Base-by-base conservation (phyloP, 2,888 invertebrate species). In the Drosophila multiciliata region DNA sequence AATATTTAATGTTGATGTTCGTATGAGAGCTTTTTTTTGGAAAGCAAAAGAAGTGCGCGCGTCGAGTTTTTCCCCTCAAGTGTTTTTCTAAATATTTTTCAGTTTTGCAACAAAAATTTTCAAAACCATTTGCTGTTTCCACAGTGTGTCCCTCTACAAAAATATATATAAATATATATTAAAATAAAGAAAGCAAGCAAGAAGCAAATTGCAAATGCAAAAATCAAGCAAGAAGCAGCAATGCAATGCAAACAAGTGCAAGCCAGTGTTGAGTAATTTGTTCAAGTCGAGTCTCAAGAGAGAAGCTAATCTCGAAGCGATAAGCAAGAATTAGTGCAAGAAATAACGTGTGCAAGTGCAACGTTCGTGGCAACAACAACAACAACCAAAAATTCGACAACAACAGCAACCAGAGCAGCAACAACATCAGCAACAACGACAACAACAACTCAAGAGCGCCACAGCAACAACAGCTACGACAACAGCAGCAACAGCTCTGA, bases 51-150 rank as follows among this genome's bases (percentile, higher is more conserved):
- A 40, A 76, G 90, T 87, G 90, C 81, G 89, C 74, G 85, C 82
- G 85, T 76, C 87, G 87, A 88, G 87, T 87, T 89, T 88, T 87
- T 89, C 87, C 57, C 23, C 45, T 23, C 69, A 90, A 88, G 88
- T 88, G 90, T 90, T 88, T 88, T 87, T 90, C 90, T 75, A 70
- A 83, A 87, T 80, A 82, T 88, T 88, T 87, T 88, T 78, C 73
- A 77, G 73, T 73, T 90, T 82, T 81, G 80, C 68, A 79, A 79
- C 79, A 82, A 81, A 89, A 83, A 86, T 82, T 72, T 77, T 72
- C 72, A 73, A 75, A 45, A 69, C 42, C 68, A 78, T 83, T 82
- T 83, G 73, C 80, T 80, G 74, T 66, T 68, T 76, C 70, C 64
- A 75, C 82, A 85, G 88, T 84, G 82, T 77, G 52, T 61, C 50